Conservation (phyloP, 2,797 vertebrate species). For the Carcharodon carcharias region DNA sequence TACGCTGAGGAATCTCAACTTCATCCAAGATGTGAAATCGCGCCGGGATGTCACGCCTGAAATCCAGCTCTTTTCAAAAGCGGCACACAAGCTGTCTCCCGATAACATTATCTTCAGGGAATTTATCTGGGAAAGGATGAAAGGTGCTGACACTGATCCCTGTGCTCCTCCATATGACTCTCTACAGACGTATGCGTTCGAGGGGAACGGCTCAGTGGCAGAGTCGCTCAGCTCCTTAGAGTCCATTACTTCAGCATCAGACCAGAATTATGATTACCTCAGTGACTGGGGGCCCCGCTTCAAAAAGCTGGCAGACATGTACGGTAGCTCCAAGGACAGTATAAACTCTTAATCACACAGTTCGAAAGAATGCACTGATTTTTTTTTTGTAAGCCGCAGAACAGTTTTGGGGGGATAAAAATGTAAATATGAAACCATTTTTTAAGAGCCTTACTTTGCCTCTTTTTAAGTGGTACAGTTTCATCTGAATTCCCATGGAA, state of each 20-base stretch:
- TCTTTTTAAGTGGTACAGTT: conserved; percentile 20
- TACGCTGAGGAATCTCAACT: conserved; percentile 81
- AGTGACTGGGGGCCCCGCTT: conserved; percentile 94
- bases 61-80: conserved; percentile 77
- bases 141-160: conserved; percentile 82
- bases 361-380: neutral
- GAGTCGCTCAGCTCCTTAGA: conserved; percentile 91
- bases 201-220: conserved; percentile 83
- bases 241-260: conserved; percentile 87
- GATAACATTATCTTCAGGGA: conserved; percentile 89
- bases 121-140: conserved; percentile 93
- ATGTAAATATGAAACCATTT: conserved; percentile 28
- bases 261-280: conserved; percentile 95
- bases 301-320: conserved; percentile 90
- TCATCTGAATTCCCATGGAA: conserved; percentile 33
- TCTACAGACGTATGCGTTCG: conserved; percentile 89
- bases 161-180: conserved; percentile 88
- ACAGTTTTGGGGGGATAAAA: neutral
- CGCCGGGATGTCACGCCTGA: conserved; percentile 85
- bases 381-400: neutral
- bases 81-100: conserved; percentile 73
- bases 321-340: conserved; percentile 67
- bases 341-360: conserved; percentile 73
- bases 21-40: conserved; percentile 71
- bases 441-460: conserved; percentile 35